These are phyloP conservation scores for Thumatha senex DNA, from an alignment of 2,888 invertebrate genomes.

Conservation along the genomic window DNA sequence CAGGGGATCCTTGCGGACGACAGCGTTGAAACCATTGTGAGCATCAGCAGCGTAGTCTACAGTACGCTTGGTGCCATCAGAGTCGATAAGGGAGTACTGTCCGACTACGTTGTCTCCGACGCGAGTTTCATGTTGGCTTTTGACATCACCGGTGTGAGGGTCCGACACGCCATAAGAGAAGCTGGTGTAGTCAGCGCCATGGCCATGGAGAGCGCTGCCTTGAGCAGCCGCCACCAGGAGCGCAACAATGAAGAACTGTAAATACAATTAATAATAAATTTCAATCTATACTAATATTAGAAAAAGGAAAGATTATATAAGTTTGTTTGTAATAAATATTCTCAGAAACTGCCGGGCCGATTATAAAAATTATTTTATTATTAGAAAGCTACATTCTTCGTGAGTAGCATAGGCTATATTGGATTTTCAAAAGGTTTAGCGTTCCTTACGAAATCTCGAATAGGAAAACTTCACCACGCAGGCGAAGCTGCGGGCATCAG, in stretches of 20 bases:
- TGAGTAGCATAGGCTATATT: no score
- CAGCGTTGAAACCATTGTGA: slow-evolving; percentile 81
- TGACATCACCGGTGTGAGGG: slow-evolving; percentile 77
- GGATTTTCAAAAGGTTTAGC: no score
- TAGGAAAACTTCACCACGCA: no score
- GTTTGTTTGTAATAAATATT: no score
- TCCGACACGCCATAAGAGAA: slow-evolving; percentile 76
- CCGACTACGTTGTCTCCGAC: slow-evolving; percentile 85
- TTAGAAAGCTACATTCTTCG: no score
- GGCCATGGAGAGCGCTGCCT: slow-evolving; percentile 66
- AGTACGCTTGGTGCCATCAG: slow-evolving; percentile 85
- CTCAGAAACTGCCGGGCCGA: no score
- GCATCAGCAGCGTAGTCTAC: slow-evolving; percentile 84
- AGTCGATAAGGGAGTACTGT: slow-evolving; percentile 78
- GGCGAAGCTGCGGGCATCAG: no score
- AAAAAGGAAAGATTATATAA: no score
- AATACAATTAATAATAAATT: not conserved
- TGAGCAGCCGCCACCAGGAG: slow-evolving; percentile 72
- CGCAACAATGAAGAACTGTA: slow-evolving; percentile 73
- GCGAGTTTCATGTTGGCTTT: slow-evolving; percentile 85
- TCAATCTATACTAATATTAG: no score
- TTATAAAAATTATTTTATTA: no score
- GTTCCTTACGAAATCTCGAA: no score
- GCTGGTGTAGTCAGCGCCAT: slow-evolving; percentile 61
- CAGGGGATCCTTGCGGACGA: slow-evolving; percentile 78